Evolutionary conservation across 2,888 invertebrate species (phyloP).

Genomic region (Cetonia aurata): DNA sequence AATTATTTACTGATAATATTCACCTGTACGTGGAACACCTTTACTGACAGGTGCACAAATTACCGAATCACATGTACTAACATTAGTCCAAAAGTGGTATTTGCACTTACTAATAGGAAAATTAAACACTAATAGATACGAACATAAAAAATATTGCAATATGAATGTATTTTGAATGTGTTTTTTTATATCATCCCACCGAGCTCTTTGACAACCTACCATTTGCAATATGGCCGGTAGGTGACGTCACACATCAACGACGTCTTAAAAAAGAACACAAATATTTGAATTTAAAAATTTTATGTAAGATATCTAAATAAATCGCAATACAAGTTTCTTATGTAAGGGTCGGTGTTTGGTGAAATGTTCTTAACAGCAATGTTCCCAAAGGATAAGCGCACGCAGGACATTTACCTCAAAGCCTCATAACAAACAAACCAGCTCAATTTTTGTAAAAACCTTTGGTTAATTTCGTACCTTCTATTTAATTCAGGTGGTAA

Average conservation of each 20-base stretch:
- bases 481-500: constrained; percentile 87
- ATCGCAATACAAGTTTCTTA: neutral
- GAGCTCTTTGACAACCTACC: constrained; percentile 46
- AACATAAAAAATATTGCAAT: constrained; percentile 54
- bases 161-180: constrained; percentile 51
- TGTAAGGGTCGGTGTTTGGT: too few relatives aligned
- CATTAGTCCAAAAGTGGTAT: constrained; percentile 18
- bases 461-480: constrained; percentile 70
- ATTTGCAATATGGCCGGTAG: constrained; percentile 62
- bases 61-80: constrained; percentile 29
- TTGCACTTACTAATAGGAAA: constrained; percentile 38
- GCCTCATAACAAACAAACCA: neutral
- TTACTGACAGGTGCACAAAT: constrained; percentile 42
- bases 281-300: too few relatives aligned
- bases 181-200: constrained; percentile 60
- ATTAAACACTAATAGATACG: constrained; percentile 41
- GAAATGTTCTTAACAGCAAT: too few relatives aligned
- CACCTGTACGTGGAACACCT: constrained; percentile 44
- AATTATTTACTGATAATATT: constrained; percentile 46
- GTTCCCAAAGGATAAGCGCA: too few relatives aligned
- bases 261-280: constrained; percentile 36
- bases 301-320: neutral
- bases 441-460: neutral
- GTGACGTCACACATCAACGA: constrained; percentile 56
- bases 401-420: neutral